These are phyloP conservation scores for Hydractinia echinata DNA, from an alignment of 30 jellyfish, hydroid and myxozoan species.

Conservation along the genomic window DNA sequence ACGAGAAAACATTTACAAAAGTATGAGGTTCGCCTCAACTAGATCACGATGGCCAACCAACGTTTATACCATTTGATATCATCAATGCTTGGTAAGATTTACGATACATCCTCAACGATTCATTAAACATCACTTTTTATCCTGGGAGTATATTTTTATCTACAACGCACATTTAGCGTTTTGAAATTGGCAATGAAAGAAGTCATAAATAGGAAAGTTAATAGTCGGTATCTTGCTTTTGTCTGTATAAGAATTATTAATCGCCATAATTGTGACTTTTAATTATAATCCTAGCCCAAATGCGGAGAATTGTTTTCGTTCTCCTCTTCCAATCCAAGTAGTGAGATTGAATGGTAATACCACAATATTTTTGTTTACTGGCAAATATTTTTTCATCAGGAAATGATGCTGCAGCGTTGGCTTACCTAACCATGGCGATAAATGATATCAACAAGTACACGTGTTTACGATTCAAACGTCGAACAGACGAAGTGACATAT, in stretches of 20 bases:
- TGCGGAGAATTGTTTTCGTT: no score
- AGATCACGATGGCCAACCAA: slow-evolving; percentile 16
- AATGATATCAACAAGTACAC: slow-evolving; percentile 14
- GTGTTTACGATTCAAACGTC: slow-evolving; percentile 12
- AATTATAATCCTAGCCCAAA: no score
- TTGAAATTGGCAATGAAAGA: no score
- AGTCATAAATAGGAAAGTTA: no score
- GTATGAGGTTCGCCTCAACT: background rate
- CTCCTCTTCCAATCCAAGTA: no score
- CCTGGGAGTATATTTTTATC: no score
- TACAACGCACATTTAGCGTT: no score
- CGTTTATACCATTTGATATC: background rate
- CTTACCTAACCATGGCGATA: background rate
- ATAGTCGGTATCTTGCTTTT: no score
- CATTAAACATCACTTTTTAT: no score
- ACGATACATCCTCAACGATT: no score
- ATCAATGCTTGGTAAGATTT: background rate
- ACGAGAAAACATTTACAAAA: slow-evolving; percentile 9
- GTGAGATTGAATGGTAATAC: background rate
- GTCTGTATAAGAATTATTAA: no score
- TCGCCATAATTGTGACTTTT: no score
- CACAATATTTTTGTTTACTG: background rate
- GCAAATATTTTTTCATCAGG: background rate
- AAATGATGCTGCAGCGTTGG: background rate
- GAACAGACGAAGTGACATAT: slow-evolving; percentile 12